These are phyloP conservation scores for Heliothis virescens DNA, from an alignment of 1,140 invertebrate species.

Conservation along the genomic window DNA sequence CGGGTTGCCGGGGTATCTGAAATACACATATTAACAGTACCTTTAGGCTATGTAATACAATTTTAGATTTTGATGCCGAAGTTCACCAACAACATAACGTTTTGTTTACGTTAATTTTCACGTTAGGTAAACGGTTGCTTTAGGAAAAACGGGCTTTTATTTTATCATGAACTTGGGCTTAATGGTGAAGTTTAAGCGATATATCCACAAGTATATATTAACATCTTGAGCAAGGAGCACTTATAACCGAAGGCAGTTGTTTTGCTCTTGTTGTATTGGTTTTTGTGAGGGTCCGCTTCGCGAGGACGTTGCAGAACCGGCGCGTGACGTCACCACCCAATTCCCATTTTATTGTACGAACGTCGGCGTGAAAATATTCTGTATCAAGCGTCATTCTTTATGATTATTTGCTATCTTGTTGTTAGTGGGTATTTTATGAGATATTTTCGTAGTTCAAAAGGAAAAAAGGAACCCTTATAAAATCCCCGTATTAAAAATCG, in stretches of 20 bases:
- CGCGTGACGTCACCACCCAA: conserved; percentile 31
- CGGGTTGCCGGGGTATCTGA: background rate
- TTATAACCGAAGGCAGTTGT: background rate
- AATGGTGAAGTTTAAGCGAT: background rate
- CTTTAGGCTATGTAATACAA: background rate
- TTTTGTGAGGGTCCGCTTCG: conserved; percentile 23
- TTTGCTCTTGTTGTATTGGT: conserved; percentile 16
- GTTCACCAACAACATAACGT: no score
- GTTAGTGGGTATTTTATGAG: no score
- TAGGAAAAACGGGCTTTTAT: no score
- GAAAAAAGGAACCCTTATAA: no score
- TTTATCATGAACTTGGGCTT: no score
- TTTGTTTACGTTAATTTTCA: no score
- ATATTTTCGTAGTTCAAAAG: no score
- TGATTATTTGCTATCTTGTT: no score
- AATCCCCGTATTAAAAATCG: no score
- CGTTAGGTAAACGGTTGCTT: no score
- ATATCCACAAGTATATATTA: background rate
- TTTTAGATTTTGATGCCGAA: background rate
- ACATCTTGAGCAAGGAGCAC: background rate
- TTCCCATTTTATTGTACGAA: conserved; percentile 41
- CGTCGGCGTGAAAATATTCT: no score
- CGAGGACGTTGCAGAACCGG: conserved; percentile 44
- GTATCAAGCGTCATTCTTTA: no score
- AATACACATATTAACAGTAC: background rate